Percentiles rank a stretch among this genome's conserved stretches.
phyloP scores from a whole-genome alignment of 2,888 invertebrate genomes.

The Latheticus oryzae region DNA sequence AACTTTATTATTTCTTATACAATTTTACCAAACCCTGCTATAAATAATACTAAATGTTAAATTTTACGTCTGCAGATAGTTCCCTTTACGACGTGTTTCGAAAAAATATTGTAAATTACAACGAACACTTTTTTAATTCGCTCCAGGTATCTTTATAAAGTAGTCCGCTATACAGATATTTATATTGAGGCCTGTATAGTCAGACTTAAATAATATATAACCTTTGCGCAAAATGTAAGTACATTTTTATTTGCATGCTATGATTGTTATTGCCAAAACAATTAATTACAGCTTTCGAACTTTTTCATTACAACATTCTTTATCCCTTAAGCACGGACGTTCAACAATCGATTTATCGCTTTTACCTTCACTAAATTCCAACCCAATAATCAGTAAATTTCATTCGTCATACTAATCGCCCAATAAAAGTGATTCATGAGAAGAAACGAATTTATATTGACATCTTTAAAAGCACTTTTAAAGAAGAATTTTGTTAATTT shows the following conservation, averaged over 20 bases:
- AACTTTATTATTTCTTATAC: constrained; percentile 24
- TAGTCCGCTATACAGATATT: constrained; percentile 56
- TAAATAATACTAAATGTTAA: constrained; percentile 36
- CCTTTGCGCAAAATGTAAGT: constrained; percentile 23
- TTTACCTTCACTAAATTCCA: constrained; percentile 8
- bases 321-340: constrained; percentile 24
- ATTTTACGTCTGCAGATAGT: constrained; percentile 33
- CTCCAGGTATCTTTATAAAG: constrained; percentile 52
- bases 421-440: constrained; percentile 21
- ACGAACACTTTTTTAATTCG: constrained; percentile 45
- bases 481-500: too few relatives aligned
- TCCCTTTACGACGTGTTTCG: constrained; percentile 43
- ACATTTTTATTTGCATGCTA: constrained; percentile 31
- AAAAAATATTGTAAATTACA: constrained; percentile 46
- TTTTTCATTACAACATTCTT: constrained; percentile 27
- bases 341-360: constrained; percentile 25
- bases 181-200: constrained; percentile 53
- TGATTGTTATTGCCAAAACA: constrained; percentile 35
- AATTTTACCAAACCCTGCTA: constrained; percentile 11
- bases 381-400: constrained; percentile 19
- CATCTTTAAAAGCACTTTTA: too few relatives aligned
- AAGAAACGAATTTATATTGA: too few relatives aligned
- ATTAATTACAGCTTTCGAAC: constrained; percentile 34
- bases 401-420: constrained; percentile 28
- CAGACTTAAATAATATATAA: constrained; percentile 47